A percentile compares a stretch with the other conserved stretches of the same genome.
Evolutionary conservation across 2,888 invertebrate genomes (phyloP).

Genomic region (Charanyca ferruginea): DNA sequence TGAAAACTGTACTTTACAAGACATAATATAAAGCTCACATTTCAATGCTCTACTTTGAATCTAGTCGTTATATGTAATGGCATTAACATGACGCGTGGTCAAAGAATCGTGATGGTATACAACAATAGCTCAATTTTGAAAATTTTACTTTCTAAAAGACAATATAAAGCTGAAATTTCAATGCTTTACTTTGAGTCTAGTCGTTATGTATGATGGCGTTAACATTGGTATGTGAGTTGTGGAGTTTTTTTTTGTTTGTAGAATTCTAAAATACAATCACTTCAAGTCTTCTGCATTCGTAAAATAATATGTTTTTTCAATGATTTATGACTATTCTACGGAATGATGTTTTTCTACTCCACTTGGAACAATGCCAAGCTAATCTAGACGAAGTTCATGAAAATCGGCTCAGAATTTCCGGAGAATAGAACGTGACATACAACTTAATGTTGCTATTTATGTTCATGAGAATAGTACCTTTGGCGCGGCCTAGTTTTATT

Average conservation of each 20-base stretch:
- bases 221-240: constrained; percentile 2
- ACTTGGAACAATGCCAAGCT: constrained; percentile 46
- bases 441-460: constrained; percentile 38
- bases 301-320: constrained; percentile 27
- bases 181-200: not conserved
- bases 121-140: no score
- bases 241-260: constrained; percentile 1
- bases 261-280: not conserved
- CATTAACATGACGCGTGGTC: no score
- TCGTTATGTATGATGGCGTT: not conserved
- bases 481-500: constrained; percentile 2
- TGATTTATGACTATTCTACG: constrained; percentile 38
- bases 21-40: constrained; percentile 2
- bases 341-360: constrained; percentile 41
- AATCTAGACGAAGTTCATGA: constrained; percentile 42
- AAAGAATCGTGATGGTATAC: no score
- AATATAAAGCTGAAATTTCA: no score
- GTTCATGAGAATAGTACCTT: constrained; percentile 12
- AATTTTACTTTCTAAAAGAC: no score
- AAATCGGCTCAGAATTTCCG: constrained; percentile 41
- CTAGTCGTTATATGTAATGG: no score
- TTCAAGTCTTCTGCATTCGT: not conserved
- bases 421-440: constrained; percentile 38
- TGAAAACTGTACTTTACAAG: no score
- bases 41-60: not conserved